Evolutionary conservation across 2,113 vertebrate species (phyloP).

Genomic region (Percopsis transmontana): DNA sequence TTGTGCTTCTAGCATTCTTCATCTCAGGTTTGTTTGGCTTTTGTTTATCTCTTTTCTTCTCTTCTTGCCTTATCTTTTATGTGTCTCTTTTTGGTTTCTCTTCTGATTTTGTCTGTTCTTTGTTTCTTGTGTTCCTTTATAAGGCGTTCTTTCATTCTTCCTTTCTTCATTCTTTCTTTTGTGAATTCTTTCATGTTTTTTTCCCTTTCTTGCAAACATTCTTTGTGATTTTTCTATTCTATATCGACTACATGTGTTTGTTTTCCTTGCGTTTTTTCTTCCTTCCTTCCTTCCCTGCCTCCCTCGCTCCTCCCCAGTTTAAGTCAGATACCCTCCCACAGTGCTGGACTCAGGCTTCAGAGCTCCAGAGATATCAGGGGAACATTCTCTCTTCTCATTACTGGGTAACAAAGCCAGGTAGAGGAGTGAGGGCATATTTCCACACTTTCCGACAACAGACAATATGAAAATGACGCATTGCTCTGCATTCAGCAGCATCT

Average conservation of each 20-base stretch:
- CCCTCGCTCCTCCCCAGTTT: neutral
- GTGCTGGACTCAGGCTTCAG: neutral
- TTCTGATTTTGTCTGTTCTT: constrained; percentile 1
- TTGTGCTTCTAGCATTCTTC: constrained; percentile 6
- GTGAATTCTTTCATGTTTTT: neutral
- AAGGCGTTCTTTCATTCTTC: neutral
- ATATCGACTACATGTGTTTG: neutral
- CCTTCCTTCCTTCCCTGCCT: neutral
- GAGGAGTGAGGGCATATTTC: neutral
- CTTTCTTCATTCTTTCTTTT: constrained; percentile 4
- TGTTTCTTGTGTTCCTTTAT: neutral
- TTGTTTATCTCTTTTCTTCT: neutral
- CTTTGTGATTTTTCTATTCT: neutral
- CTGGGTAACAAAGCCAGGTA: constrained; percentile 35
- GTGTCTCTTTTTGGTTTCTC: neutral
- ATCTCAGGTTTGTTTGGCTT: neutral
- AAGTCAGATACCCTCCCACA: neutral
- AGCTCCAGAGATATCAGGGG: constrained; percentile 21
- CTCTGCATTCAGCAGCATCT: constrained; percentile 4
- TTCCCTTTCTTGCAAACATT: neutral
- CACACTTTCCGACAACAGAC: constrained; percentile 1
- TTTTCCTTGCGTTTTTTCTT: neutral
- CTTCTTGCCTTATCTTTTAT: constrained; percentile 8
- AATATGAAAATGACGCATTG: constrained; percentile 20
- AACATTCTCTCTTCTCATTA: constrained; percentile 33